Percentiles rank a stretch among this genome's conserved stretches.
Evolutionary conservation across 2,888 invertebrate genomes (phyloP).

Genomic region (Conistra vaccinii): DNA sequence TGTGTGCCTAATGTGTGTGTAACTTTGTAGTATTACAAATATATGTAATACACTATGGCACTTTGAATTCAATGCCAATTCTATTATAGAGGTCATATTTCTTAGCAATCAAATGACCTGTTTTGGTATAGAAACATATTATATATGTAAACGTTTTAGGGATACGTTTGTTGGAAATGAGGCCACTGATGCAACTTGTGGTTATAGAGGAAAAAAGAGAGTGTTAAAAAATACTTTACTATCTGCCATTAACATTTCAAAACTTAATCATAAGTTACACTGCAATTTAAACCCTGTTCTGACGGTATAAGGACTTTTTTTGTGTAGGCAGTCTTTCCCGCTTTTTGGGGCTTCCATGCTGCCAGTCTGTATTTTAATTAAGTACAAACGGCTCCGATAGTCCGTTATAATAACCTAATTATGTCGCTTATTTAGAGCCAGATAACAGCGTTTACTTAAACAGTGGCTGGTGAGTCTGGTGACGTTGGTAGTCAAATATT

Average conservation of each 20-base stretch:
- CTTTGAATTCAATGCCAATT: conserved; percentile 39
- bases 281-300: conserved; percentile 18
- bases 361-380: conserved; percentile 26
- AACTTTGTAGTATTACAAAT: no score
- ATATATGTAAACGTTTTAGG: neutral
- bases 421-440: conserved; percentile 26
- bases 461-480: conserved; percentile 9
- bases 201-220: neutral
- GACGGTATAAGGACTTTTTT: neutral
- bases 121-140: neutral
- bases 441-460: conserved; percentile 56
- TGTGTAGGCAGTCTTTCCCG: neutral
- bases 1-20: neutral
- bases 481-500: conserved; percentile 25
- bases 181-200: neutral
- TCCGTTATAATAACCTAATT: conserved; percentile 40
- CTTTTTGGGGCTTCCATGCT: conserved; percentile 33
- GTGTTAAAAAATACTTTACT: neutral
- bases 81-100: neutral
- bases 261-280: neutral
- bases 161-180: neutral
- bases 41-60: neutral
- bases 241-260: neutral
- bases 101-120: conserved; percentile 2
- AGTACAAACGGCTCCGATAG: neutral